phyloP scores from a whole-genome alignment of 2,797 vertebrate genomes.

The Acrocephalus scirpaceus region DNA sequence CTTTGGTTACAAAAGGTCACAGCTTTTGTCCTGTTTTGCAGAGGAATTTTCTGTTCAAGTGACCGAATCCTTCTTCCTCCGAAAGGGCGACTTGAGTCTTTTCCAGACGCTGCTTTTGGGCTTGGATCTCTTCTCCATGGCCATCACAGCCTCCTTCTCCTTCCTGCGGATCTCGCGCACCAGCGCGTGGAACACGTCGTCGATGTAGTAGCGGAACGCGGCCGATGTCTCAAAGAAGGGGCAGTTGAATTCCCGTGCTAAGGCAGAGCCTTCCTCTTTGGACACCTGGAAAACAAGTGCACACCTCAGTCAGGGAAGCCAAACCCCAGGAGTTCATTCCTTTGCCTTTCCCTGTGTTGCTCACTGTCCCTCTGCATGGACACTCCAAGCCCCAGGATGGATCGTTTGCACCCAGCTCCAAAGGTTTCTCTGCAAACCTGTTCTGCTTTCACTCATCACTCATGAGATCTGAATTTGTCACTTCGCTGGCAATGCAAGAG shows the following conservation, averaged over 20 bases:
- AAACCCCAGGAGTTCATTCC: fast-evolving
- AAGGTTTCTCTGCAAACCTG: background rate
- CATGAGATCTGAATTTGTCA: no score
- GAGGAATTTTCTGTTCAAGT: conserved; percentile 71
- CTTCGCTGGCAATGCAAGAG: background rate
- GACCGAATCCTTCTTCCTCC: conserved; percentile 83
- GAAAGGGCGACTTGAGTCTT: conserved; percentile 82
- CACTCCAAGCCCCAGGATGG: background rate
- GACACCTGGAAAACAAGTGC: conserved; percentile 74
- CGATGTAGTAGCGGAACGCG: conserved; percentile 85
- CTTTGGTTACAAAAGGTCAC: background rate
- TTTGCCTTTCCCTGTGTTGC: background rate
- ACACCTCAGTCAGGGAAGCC: background rate
- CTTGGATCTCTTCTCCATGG: conserved; percentile 80
- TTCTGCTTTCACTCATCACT: background rate
- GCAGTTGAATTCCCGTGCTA: conserved; percentile 86
- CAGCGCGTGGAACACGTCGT: conserved; percentile 86
- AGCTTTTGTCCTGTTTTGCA: background rate
- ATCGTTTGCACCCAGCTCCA: fast-evolving
- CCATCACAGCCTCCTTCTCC: conserved; percentile 78
- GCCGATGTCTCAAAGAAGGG: conserved; percentile 89
- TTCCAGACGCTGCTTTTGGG: conserved; percentile 82
- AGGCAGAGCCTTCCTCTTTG: conserved; percentile 83
- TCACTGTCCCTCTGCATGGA: background rate
- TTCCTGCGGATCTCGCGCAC: conserved; percentile 86